These are phyloP conservation scores for Morone saxatilis DNA, from an alignment of 2,113 vertebrate species.

Conservation along the genomic window DNA sequence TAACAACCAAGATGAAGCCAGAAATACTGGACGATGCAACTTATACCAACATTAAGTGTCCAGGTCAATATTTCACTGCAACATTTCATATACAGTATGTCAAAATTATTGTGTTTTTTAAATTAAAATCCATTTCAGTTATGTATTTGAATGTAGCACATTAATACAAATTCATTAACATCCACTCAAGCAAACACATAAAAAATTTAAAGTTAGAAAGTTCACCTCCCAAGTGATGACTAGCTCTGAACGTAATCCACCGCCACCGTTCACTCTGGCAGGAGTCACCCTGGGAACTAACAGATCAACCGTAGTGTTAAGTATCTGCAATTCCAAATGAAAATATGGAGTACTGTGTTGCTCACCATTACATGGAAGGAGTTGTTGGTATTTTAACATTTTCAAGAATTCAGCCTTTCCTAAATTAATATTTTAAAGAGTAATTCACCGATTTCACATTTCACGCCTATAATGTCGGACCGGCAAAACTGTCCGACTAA, in stretches of 20 bases:
- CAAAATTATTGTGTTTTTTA: neutral
- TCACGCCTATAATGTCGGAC: too few relatives aligned
- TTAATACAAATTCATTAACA: neutral
- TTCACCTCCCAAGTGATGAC: slow-evolving; percentile 98
- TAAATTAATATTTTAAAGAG: neutral
- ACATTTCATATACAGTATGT: neutral
- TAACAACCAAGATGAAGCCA: neutral
- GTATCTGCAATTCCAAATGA: neutral
- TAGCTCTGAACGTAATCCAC: slow-evolving; percentile 94
- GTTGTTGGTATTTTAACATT: neutral
- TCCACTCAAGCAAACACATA: neutral
- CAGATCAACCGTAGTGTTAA: slow-evolving; percentile 11
- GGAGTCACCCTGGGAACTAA: slow-evolving; percentile 94
- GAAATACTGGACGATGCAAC: neutral
- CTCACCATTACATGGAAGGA: neutral
- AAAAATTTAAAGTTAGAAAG: neutral
- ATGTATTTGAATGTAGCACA: neutral
- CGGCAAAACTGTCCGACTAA: neutral
- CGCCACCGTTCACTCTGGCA: slow-evolving; percentile 93
- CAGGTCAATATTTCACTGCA: neutral
- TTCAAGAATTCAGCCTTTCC: neutral
- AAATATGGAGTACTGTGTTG: neutral
- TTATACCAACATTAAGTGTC: neutral
- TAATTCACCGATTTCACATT: neutral
- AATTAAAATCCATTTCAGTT: neutral